phyloP scores from a whole-genome alignment of 2,797 vertebrate species.

The Arctocebus calabarensis region DNA sequence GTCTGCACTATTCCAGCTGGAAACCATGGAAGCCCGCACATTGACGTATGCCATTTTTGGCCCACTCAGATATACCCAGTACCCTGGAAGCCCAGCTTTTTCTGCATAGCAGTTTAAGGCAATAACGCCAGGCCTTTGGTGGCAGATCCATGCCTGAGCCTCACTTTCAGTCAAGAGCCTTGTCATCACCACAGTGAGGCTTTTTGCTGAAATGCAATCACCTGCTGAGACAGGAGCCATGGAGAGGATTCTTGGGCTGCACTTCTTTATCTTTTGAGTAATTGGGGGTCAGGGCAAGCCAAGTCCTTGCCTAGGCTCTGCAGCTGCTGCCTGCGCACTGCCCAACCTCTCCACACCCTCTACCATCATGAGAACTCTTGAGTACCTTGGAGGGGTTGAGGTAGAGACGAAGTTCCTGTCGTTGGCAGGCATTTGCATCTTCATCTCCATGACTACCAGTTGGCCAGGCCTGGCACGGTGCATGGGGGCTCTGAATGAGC shows the following conservation, averaged over 20 bases:
- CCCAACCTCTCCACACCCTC: background rate
- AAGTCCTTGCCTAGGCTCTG: conserved; percentile 16
- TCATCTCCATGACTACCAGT: background rate
- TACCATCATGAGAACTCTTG: background rate
- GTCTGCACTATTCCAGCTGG: background rate
- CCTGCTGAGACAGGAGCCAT: background rate
- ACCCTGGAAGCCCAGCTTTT: background rate
- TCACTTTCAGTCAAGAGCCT: background rate
- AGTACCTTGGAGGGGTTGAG: background rate
- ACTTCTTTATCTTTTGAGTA: conserved; percentile 34
- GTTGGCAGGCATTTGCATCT: background rate
- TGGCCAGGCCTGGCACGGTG: background rate
- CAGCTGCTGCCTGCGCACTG: background rate
- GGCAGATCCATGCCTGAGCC: background rate
- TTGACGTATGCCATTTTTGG: background rate
- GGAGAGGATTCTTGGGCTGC: background rate
- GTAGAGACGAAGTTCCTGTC: background rate
- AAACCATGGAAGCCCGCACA: background rate
- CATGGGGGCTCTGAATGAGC: background rate
- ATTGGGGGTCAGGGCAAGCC: background rate
- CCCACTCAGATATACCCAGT: background rate
- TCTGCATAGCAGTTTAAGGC: background rate
- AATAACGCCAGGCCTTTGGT: background rate
- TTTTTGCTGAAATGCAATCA: conserved; percentile 32
- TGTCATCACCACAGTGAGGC: background rate